Evolutionary conservation across 2,797 vertebrate species (phyloP).

Genomic region (Argya squamiceps): DNA sequence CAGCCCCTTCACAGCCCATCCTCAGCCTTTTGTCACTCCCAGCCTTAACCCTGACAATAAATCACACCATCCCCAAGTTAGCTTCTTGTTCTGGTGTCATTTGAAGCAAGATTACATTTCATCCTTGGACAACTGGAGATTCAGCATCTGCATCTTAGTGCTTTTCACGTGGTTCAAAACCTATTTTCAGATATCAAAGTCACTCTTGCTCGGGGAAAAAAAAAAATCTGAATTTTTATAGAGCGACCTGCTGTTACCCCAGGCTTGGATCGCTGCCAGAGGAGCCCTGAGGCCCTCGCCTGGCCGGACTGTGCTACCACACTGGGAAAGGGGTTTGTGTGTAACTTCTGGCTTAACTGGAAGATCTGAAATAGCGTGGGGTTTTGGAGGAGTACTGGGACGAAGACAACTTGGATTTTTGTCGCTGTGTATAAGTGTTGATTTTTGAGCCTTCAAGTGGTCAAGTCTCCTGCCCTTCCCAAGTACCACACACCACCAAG

Average conservation of each 20-base stretch:
- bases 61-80: neutral
- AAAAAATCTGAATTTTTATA: neutral
- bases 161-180: neutral
- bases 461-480: neutral
- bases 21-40: neutral
- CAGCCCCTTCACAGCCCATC: neutral
- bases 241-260: accelerated
- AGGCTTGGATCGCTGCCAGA: neutral
- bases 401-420: neutral
- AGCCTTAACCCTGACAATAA: neutral
- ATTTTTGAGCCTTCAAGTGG: neutral
- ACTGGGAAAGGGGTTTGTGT: neutral
- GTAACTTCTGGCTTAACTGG: neutral
- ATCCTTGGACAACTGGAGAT: neutral
- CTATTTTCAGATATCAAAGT: neutral
- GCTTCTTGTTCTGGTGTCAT: neutral
- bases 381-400: neutral
- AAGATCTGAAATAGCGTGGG: neutral
- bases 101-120: neutral
- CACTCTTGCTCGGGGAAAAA: neutral
- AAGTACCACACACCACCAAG: neutral
- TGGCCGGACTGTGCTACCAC: neutral
- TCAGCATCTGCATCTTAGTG: neutral
- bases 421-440: neutral
- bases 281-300: neutral